phyloP scores from a whole-genome alignment of 2,888 invertebrate genomes.

The Caenorhabditis panamensis region DNA sequence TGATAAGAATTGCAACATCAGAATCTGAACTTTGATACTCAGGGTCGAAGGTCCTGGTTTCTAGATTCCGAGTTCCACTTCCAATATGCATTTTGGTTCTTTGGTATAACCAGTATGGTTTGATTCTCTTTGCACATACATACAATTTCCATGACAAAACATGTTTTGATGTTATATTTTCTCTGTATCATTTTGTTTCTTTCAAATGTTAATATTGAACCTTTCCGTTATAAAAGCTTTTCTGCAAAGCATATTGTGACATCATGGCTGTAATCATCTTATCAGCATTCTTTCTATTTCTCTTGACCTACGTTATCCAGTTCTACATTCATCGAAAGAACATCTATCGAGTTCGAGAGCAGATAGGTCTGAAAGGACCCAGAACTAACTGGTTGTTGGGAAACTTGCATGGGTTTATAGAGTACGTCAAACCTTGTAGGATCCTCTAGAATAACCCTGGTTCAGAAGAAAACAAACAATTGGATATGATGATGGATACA shows the following conservation, averaged over 20 bases:
- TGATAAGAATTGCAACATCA: conserved; percentile 53
- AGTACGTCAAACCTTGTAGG: neutral
- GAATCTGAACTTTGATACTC: conserved; percentile 49
- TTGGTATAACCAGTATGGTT: no score
- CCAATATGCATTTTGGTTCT: no score
- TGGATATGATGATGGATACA: conserved; percentile 59
- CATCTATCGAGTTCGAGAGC: neutral
- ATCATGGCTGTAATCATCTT: neutral
- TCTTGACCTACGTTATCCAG: neutral
- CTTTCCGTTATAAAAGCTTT: neutral
- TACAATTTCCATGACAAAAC: neutral
- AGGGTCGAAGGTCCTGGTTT: no score
- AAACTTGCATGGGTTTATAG: conserved; percentile 46
- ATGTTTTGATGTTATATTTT: no score
- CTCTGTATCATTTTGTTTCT: no score
- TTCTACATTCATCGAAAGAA: neutral
- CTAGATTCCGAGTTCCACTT: neutral
- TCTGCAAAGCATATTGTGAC: neutral
- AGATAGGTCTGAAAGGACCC: conserved; percentile 55
- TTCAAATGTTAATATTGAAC: no score
- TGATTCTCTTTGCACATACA: no score
- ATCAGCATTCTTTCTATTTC: neutral
- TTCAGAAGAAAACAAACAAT: no score
- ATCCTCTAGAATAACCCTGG: conserved; percentile 20
- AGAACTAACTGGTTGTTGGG: conserved; percentile 52